Evolutionary conservation across 1,140 invertebrate genomes (phyloP), one percentile per base, ranked within the genome.

Genomic region (Scaptodrosophila lebanonensis): DNA sequence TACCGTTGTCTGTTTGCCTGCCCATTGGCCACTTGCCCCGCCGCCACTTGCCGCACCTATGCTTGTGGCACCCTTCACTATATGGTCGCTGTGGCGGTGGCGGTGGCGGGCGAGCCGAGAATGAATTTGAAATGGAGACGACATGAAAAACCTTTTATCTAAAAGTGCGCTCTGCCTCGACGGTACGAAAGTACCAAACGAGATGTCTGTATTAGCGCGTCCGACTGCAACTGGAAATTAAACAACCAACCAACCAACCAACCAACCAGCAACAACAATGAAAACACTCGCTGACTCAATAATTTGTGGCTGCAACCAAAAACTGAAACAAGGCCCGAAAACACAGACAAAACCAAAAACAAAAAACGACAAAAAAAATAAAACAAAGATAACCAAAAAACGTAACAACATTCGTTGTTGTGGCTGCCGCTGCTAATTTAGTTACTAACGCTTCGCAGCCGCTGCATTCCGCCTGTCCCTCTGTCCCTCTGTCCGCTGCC

Each of bases 71-170:
- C 40, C 53, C 47, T 30, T 25, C 22, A 4, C 8, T 4, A 25
- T 4, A 25, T 4, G 20, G 38, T 30, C 50, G 42, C 36, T 39
- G 38, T 39, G 33, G 38, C 70, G 50, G 33, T 58, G n/a, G n/a
- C n/a, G n/a, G n/a, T n/a, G n/a, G n/a, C n/a, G n/a, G n/a, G n/a
- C n/a, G n/a, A n/a, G n/a, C n/a, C n/a, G 67, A 75, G 66, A 70
- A 60, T 65, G 72, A 77, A 76, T 54, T 66, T 61, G 52, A 83
- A 82, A 82, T 76, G 70, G 75, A 82, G 77, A 76, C 50, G 66
- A 82, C 75, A 82, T 82, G 75, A 70, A 82, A 82, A 82, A 82
- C 75, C 75, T 82, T 82, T 82, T 82, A 82, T 82, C 76, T 83
- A 76, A 79, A 79, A 67, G 64, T 64, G 64, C 60, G 22, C 22